Base-by-base conservation (phyloP, 1,140 invertebrate species). In the Choristoneura fumiferana region DNA sequence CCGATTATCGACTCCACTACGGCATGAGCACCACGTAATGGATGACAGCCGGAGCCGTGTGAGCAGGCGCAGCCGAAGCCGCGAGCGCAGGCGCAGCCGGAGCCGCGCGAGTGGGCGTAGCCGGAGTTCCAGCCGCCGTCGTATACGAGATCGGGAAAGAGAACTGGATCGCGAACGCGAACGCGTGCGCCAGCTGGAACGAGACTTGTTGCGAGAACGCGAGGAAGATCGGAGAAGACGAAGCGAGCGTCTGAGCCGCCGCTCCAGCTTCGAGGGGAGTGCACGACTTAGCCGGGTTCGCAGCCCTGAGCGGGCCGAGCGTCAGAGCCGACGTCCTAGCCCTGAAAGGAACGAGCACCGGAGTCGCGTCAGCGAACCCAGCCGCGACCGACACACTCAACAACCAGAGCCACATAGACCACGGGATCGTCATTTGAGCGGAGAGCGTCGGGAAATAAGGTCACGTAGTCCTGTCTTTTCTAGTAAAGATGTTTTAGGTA, bases 381-480 rank as follows among this genome's bases (percentile, higher is more conserved):
- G 13, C 15, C 9, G 15, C 29, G 6, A 12, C 10, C 29, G n/a
- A 3, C 5, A 14, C 37, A 6, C n/a, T n/a, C n/a, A n/a, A n/a
- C n/a, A n/a, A n/a, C n/a, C n/a, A n/a, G n/a, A n/a, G n/a, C n/a
- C n/a, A n/a, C n/a, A n/a, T n/a, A n/a, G n/a, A n/a, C n/a, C n/a
- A n/a, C n/a, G n/a, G n/a, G n/a, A n/a, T n/a, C n/a, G n/a, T n/a
- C n/a, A n/a, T n/a, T n/a, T n/a, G 22, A 43, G 40, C 40, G 14
- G 33, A 9, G 13, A 15, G 0, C 38, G 22, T 17, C 56, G 13
- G 4, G 9, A 36, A 4, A 43, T 14, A 29, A 33, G 56, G 38
- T 57, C 56, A 15, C 13, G 37, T 57, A 57, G 56, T 36, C 56
- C 56, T 34, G 1, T 29, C 45, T 57, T 57, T 37, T 45, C 56